Evolutionary conservation across 2,113 vertebrate species (phyloP).

Genomic region (Apus apus): DNA sequence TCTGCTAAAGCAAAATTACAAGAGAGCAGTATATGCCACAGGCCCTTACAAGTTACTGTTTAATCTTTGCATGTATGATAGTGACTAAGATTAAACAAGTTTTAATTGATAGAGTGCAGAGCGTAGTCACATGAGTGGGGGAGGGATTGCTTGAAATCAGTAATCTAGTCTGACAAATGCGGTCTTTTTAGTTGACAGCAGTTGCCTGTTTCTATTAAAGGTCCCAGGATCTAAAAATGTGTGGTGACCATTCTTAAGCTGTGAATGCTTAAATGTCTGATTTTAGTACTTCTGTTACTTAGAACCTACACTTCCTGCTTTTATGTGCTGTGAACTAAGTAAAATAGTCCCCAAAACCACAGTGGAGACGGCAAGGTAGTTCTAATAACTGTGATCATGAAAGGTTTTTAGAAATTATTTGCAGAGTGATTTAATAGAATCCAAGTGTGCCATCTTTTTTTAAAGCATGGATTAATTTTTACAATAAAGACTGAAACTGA

Average conservation of each 20-base stretch:
- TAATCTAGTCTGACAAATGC: neutral
- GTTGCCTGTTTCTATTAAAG: neutral
- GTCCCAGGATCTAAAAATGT: neutral
- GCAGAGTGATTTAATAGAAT: neutral
- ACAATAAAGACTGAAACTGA: neutral
- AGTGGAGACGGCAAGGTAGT: neutral
- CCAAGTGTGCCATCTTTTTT: neutral
- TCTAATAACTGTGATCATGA: neutral
- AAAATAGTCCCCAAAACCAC: neutral
- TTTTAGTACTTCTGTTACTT: neutral
- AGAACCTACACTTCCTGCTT: neutral
- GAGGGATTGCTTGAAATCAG: neutral
- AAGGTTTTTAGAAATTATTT: neutral
- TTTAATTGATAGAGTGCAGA: neutral
- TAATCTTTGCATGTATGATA: conserved; percentile 10
- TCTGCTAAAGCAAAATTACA: neutral
- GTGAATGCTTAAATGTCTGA: neutral
- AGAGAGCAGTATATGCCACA: neutral
- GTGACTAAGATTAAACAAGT: conserved; percentile 34
- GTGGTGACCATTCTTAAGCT: neutral
- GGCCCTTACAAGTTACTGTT: conserved; percentile 27
- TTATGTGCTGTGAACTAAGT: neutral
- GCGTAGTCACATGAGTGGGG: neutral
- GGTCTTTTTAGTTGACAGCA: neutral
- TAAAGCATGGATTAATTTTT: neutral